Base-by-base conservation (phyloP, 2,797 vertebrate species). In the Zenarchopterus dispar region DNA sequence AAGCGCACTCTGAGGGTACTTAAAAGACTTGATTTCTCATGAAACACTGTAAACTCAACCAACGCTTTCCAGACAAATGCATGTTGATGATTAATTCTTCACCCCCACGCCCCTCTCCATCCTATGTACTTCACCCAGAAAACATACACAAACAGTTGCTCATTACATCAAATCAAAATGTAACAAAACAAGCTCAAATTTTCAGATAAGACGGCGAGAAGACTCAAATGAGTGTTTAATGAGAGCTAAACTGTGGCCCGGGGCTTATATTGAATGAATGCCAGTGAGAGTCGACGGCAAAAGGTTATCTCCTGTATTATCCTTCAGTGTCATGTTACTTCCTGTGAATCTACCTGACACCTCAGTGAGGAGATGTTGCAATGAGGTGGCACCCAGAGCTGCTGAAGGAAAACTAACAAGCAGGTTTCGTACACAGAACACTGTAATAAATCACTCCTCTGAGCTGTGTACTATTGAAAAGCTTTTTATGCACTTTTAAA, bases 251-350 rank as follows among this genome's bases (percentile, higher is more conserved):
- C 31, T 6, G 21, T 57, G 59, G 59, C 67, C 71, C 18, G 58
- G 47, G 69, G 80, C 44, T 52, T 70, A 41, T 36, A 54, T 65
- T 75, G 67, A 70, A 71, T 70, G 44, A 71, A 84, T 70, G 62
- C 23, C 42, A 67, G 33, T 24, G 50, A 75, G 55, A 10, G 46
- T 52, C 61, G 73, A 77, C 82, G 81, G 68, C 48, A 56, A 83
- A 86, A 84, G 75, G 77, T 83, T 80, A 87, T 82, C 67, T 84
- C 69, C 78, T 54, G 46, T 62, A 78, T 77, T 71, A 81, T 88
- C 66, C 79, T 86, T 77, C 71, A 78, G 57, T 71, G 41, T 75
- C 69, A 71, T 21, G 54, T 75, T 62, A 64, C 59, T 61, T 80
- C 59, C 63, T 77, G 67, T 47, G 55, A 70, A 48, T 73, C 61